These are phyloP conservation scores for Brachionus koreanus DNA, from an alignment of 1,140 invertebrate genomes.

Conservation along the genomic window DNA sequence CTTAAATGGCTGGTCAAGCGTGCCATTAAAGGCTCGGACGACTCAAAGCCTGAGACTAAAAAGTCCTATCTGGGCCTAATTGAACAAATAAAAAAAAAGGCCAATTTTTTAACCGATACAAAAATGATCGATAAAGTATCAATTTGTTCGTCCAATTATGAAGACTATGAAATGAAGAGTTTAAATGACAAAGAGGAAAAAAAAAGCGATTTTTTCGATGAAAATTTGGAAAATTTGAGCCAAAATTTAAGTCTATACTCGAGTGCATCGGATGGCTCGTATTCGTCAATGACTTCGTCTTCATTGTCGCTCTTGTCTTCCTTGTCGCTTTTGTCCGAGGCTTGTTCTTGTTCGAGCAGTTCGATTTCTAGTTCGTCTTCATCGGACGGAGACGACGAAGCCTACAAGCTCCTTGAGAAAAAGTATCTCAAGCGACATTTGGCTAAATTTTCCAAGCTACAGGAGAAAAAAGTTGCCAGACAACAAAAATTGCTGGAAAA, in stretches of 20 bases:
- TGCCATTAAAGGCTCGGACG: neutral
- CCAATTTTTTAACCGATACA: slow-evolving; percentile 5
- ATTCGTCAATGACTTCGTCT: neutral
- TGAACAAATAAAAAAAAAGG: slow-evolving; percentile 33
- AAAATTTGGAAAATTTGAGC: slow-evolving; percentile 25
- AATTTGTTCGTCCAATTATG: slow-evolving; percentile 31
- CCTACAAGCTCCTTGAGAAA: neutral
- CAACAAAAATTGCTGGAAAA: slow-evolving; percentile 40
- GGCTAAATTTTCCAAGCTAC: neutral
- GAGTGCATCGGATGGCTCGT: neutral
- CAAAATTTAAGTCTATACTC: slow-evolving; percentile 16
- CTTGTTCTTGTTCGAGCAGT: neutral
- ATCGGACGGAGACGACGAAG: neutral
- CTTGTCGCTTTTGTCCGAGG: slow-evolving; percentile 5
- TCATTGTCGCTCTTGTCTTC: neutral
- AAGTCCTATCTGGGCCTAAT: neutral
- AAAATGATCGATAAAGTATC: slow-evolving; percentile 42
- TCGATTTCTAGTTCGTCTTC: neutral
- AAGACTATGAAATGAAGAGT: slow-evolving; percentile 11
- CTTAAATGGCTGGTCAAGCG: slow-evolving; percentile 15
- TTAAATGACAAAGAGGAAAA: neutral
- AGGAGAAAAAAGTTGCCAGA: slow-evolving; percentile 1
- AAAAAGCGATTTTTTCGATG: neutral
- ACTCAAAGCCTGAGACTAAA: neutral
- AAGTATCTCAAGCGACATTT: slow-evolving; percentile 1